Conservation (phyloP, 2,888 invertebrate genomes). For the Morinoia aosen region DNA sequence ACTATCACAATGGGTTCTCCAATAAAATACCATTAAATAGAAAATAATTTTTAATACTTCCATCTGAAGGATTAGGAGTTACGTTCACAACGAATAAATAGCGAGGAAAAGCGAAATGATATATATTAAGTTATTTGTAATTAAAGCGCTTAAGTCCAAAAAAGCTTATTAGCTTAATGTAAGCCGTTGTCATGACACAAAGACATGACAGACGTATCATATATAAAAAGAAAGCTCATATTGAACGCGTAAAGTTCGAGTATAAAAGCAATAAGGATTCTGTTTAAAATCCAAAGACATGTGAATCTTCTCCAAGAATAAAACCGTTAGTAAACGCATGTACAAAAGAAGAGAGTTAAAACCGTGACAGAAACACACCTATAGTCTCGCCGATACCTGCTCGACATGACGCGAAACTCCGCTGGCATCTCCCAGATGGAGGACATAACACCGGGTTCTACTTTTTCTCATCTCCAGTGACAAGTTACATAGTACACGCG, state of each 20-base stretch:
- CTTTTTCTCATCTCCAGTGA: too few relatives aligned
- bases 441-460: too few relatives aligned
- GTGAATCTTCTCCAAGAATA: not conserved
- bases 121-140: not conserved
- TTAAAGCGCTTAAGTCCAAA: not conserved
- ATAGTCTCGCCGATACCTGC: not conserved
- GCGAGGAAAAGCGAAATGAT: not conserved
- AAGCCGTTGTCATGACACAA: not conserved
- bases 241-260: not conserved
- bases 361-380: not conserved
- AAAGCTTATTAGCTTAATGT: not conserved
- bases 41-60: not conserved
- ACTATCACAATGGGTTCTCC: not conserved
- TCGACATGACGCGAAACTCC: not conserved
- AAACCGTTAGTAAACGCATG: not conserved
- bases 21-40: not conserved
- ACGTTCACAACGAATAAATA: not conserved
- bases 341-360: not conserved
- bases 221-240: not conserved
- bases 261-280: not conserved
- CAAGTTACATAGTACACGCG: too few relatives aligned
- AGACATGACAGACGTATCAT: not conserved
- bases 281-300: not conserved
- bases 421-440: not conserved
- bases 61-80: not conserved